phyloP scores from a whole-genome alignment of 1,140 invertebrate genomes.

The Scaptomyza graminum region DNA sequence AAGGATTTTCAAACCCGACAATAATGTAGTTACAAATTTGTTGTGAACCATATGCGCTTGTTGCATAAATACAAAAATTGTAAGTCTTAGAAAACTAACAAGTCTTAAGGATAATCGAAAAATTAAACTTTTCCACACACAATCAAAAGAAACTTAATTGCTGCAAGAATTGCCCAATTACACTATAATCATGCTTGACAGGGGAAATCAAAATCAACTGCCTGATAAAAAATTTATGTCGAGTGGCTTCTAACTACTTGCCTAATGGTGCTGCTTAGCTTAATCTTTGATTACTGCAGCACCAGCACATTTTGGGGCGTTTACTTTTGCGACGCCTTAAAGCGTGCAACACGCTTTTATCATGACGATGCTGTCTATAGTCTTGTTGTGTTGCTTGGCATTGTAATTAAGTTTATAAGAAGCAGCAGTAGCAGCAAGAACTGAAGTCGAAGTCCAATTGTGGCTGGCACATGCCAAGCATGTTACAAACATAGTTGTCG shows the following conservation, averaged over 20 bases:
- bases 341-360: conserved; percentile 44
- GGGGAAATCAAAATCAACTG: conserved; percentile 10
- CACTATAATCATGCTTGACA: conserved; percentile 2
- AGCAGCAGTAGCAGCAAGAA: neutral
- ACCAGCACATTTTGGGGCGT: conserved; percentile 3
- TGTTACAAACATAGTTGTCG: conserved; percentile 79
- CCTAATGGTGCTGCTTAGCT: conserved; percentile 56
- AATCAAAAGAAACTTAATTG: conserved; percentile 1
- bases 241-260: conserved; percentile 49
- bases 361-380: conserved; percentile 2
- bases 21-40: too few species aligned
- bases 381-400: conserved; percentile 13
- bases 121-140: neutral
- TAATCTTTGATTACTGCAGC: conserved; percentile 37
- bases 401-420: conserved; percentile 78
- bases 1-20: too few species aligned
- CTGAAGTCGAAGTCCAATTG: conserved; percentile 44
- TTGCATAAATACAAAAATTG: too few species aligned
- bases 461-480: conserved; percentile 40
- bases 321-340: conserved; percentile 28
- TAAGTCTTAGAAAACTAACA: too few species aligned
- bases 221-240: conserved; percentile 17
- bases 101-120: too few species aligned
- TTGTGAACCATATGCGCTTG: too few species aligned
- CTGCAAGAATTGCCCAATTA: conserved; percentile 10